Evolutionary conservation across 2,797 vertebrate species (phyloP), one percentile per base, ranked within the genome.

Genomic region (Heliangelus exortis): DNA sequence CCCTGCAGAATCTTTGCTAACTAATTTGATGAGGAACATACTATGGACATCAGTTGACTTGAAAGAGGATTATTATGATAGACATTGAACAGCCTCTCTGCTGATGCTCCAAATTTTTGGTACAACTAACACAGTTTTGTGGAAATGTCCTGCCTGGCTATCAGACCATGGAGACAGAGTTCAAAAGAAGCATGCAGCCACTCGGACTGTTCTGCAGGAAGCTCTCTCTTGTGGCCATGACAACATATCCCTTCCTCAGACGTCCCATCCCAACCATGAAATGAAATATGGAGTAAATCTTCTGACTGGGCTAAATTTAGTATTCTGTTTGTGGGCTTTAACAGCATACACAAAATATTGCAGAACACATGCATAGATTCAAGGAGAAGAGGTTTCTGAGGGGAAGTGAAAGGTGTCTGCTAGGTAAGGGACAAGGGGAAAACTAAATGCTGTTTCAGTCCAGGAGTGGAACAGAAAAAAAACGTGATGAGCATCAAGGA

Each of bases 381-480:
- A 5, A 72, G 23, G 21, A 88, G 17, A 71, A 6, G 13, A 45
- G 21, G 18, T 53, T 68, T 33, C 0, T 18, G 14, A 72, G 4
- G 10, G 16, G 50, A 84, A 79, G 19, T 2, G 3, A 54, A 20
- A 78, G 1, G 4, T 21, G 3, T 47, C 68, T 73, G 8, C 26
- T 78, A 47, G 25, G 17, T 48, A 78, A 61, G 5, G 12, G 22
- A 31, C 29, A 6, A 12, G 6, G 31, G 8, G 9, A 53, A 90
- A 91, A 48, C 10, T 71, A 87, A 89, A 58, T 10, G 4, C 10
- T 41, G 17, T 61, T 88, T 69, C 29, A 23, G 28, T 85, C 63
- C 41, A 84, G 28, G 53, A 69, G 16, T 8, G 34, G 72, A 94
- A 59, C 53, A 92, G 59, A 66, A 96, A 95, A 95, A 63, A 67